Evolutionary conservation across 2,113 vertebrate species (phyloP), one percentile per base, ranked within the genome.

Genomic region (Esox niger): DNA sequence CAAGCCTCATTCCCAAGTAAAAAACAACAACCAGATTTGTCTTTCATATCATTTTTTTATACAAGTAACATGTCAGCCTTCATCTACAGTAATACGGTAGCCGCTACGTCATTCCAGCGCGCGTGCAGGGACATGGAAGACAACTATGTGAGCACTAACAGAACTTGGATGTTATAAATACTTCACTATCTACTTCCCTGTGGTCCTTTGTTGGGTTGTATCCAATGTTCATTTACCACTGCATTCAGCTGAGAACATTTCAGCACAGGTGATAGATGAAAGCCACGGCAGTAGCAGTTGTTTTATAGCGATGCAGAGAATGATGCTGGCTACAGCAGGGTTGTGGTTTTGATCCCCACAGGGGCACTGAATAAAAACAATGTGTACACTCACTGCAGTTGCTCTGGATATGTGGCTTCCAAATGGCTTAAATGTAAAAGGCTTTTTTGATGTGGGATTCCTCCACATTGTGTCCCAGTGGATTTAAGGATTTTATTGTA

Each of bases 1-100:
- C 38, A 62, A 7, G 70, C 60, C 65, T 76, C 68, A 57, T 27
- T 57, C 55, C 73, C 26, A 25, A 64, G 55, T 57, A 57, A 7
- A 65, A 65, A 78, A 68, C 76, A 77, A 52, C 62, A 56, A 23
- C 20, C 26, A 15, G 33, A 79, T 78, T 82, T 77, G 76, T 71
- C 75, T 81, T 75, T 79, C 66, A 75, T 68, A 66, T 71, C n/a
- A 57, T 25, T 30, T 49, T 63, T 83, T 73, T 47, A 6, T 35
- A 17, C 20, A 62, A 65, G 56, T 59, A n/a, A 65, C 66, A 30
- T 29, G 64, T 54, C 32, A 75, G 80, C 60, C 25, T 58, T 46
- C 61, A 0, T 9, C 23, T 55, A 55, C 66, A 70, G 76, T 69
- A 55, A 63, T 21, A 27, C 20, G 33, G 43, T 60, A 35, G 67